phyloP scores from a whole-genome alignment of 2,113 vertebrate genomes.

The Phyllopteryx taeniolatus region DNA sequence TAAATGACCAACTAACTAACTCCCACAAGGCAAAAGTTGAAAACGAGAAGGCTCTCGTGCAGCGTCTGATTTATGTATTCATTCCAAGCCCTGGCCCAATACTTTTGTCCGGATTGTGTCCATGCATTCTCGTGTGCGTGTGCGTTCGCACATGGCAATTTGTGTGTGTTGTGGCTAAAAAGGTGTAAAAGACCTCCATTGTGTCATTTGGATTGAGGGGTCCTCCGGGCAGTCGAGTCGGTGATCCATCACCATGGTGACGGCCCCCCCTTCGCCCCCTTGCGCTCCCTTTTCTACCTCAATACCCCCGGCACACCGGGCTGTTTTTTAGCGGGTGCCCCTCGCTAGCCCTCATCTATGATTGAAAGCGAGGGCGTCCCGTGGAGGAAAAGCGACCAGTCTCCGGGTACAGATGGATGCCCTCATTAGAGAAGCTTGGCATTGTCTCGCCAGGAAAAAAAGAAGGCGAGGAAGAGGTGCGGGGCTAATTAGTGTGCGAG shows the following conservation, averaged over 20 bases:
- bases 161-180: no score
- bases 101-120: no score
- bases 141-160: no score
- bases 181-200: slow-evolving; percentile 23
- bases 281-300: neutral
- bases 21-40: no score
- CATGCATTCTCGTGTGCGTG: no score
- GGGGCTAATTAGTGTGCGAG: neutral
- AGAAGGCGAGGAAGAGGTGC: neutral
- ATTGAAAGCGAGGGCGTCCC: slow-evolving; percentile 37
- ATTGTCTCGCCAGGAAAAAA: slow-evolving; percentile 5
- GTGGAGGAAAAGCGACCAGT: neutral
- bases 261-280: neutral
- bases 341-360: slow-evolving; percentile 31
- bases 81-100: no score
- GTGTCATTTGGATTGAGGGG: slow-evolving; percentile 31
- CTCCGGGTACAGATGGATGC: slow-evolving; percentile 18
- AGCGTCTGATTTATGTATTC: no score
- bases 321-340: neutral
- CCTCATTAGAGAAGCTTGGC: slow-evolving; percentile 27
- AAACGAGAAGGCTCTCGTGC: no score
- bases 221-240: slow-evolving; percentile 36
- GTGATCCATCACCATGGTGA: slow-evolving; percentile 34
- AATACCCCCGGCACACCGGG: neutral
- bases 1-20: no score